Base-by-base conservation (phyloP, 2,888 invertebrate species). In the Pristionchus mayeri region DNA sequence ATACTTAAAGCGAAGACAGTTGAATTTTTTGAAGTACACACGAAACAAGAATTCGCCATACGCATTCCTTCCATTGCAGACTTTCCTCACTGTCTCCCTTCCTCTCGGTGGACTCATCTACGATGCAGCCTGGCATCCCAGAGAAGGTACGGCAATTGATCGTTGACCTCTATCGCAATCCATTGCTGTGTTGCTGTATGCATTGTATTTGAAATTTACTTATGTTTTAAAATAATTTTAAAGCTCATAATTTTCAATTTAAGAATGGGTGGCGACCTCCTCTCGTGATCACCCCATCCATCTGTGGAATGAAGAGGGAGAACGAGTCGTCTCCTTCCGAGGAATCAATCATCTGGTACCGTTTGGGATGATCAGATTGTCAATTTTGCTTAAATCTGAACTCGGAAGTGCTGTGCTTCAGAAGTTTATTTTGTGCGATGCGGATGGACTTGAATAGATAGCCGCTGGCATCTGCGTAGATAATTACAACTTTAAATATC, bases 331-430 rank as follows among this genome's bases (percentile, higher is more conserved):
- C 24, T 82, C 82, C 2, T 86, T 80, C 52, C 30, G 67, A 30
- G 86, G 86, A 11, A 86, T 86, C 52, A 86, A 86, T 27, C 86
- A 86, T 83, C 44, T 86, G 75, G 86, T 86, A 13, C 44, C 44
- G 6, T 44, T 44, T 44, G 6, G 44, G 13, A 9, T 44, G 44
- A n/a, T n/a, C n/a, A n/a, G n/a, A n/a, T n/a, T n/a, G n/a, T n/a
- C n/a, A n/a, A n/a, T n/a, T n/a, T n/a, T n/a, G n/a, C n/a, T n/a
- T n/a, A n/a, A n/a, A n/a, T n/a, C n/a, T n/a, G n/a, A n/a, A n/a
- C n/a, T n/a, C n/a, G n/a, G n/a, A n/a, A n/a, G n/a, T n/a, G n/a
- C n/a, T n/a, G n/a, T n/a, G n/a, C n/a, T n/a, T n/a, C n/a, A n/a
- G n/a, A n/a, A n/a, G n/a, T n/a, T n/a, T n/a, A n/a, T n/a, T n/a